Percentiles rank a stretch among this genome's conserved stretches.
Conservation (phyloP, 2,888 invertebrate genomes). For the Caenorhabditis wallacei region DNA sequence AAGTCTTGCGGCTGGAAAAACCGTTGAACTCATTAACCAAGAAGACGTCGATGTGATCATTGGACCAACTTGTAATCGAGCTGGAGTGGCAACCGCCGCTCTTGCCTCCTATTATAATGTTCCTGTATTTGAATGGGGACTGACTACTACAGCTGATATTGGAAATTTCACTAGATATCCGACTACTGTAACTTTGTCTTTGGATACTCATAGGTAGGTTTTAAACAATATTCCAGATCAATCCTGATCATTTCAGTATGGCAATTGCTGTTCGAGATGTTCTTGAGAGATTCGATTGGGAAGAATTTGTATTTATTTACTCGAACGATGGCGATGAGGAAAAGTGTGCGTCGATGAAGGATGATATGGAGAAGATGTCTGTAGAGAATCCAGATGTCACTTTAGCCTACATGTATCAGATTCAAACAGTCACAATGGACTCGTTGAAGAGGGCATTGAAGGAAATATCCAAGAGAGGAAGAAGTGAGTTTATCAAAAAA, state of each 20-base stretch:
- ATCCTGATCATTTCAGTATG: slow-evolving; percentile 64
- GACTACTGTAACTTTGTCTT: slow-evolving; percentile 52
- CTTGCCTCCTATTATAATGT: slow-evolving; percentile 66
- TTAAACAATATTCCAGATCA: not conserved
- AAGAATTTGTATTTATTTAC: slow-evolving; percentile 76
- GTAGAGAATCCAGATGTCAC: slow-evolving; percentile 45
- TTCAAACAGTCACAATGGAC: slow-evolving; percentile 44
- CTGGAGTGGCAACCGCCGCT: slow-evolving; percentile 63
- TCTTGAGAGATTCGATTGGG: slow-evolving; percentile 72
- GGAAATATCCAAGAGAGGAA: slow-evolving; percentile 42
- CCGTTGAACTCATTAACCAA: slow-evolving; percentile 61
- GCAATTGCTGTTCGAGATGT: slow-evolving; percentile 61
- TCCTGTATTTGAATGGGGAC: slow-evolving; percentile 68
- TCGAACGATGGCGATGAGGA: slow-evolving; percentile 58
- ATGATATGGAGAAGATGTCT: slow-evolving; percentile 63
- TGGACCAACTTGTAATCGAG: slow-evolving; percentile 77
- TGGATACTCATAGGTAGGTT: slow-evolving; percentile 45
- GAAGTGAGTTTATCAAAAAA: slow-evolving; percentile 19
- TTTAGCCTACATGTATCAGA: slow-evolving; percentile 51
- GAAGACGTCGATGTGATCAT: slow-evolving; percentile 73
- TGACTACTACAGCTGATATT: slow-evolving; percentile 59
- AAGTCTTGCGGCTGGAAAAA: slow-evolving; percentile 68
- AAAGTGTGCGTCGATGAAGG: slow-evolving; percentile 64
- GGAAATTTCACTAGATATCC: slow-evolving; percentile 61
- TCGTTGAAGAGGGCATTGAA: slow-evolving; percentile 34